A percentile compares a stretch with the other conserved stretches of the same genome.
phyloP scores from a whole-genome alignment of 2,888 invertebrate genomes.

The Hipparchia semele region DNA sequence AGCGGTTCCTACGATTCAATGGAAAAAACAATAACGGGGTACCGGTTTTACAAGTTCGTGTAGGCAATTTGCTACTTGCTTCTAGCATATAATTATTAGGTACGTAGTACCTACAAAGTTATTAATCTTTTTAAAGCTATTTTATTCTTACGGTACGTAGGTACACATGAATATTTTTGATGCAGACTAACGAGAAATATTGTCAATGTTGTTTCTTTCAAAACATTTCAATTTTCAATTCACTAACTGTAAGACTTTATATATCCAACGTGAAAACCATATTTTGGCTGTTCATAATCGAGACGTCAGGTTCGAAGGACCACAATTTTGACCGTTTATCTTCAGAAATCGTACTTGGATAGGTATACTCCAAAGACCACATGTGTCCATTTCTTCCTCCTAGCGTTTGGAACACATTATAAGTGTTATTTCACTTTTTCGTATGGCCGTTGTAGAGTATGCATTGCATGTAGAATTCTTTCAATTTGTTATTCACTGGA shows the following conservation, averaged over 20 bases:
- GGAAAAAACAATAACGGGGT: background rate
- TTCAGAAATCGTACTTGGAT: too few species aligned
- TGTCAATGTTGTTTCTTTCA: too few species aligned
- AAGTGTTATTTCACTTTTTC: too few species aligned
- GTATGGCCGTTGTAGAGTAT: too few species aligned
- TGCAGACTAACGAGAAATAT: background rate
- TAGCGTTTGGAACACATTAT: too few species aligned
- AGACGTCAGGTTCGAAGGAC: background rate
- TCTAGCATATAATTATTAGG: background rate
- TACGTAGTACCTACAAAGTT: background rate
- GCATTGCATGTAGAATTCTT: too few species aligned
- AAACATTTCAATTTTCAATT: too few species aligned
- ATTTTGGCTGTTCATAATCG: too few species aligned
- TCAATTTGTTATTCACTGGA: background rate
- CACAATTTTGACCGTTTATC: background rate
- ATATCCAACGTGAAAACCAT: too few species aligned
- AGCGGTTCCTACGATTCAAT: slow-evolving; percentile 2
- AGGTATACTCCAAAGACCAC: background rate
- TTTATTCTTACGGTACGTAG: too few species aligned
- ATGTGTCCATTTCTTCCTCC: background rate
- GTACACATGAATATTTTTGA: background rate
- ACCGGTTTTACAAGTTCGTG: background rate
- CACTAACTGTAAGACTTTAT: too few species aligned
- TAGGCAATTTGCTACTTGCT: background rate
- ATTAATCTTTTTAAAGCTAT: background rate